Conservation (phyloP, 2,797 vertebrate species). For the Iguana delicatissima region DNA sequence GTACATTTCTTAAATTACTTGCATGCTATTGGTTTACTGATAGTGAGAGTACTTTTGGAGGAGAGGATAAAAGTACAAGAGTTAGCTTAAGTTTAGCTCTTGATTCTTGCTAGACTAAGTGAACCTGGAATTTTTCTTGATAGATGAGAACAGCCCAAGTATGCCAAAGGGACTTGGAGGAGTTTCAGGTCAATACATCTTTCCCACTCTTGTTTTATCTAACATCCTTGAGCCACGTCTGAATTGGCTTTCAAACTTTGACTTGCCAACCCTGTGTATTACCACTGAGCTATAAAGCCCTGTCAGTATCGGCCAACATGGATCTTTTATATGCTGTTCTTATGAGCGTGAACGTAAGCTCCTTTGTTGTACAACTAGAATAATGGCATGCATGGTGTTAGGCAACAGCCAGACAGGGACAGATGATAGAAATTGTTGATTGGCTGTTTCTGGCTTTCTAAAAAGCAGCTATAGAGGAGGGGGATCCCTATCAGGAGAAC, state of each 20-base stretch:
- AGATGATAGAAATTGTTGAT: neutral
- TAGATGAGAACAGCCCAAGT: neutral
- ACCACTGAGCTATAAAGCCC: neutral
- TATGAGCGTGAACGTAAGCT: neutral
- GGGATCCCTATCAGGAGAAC: neutral
- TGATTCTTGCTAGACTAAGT: neutral
- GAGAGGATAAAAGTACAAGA: neutral
- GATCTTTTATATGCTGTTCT: neutral
- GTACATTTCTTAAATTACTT: conserved; percentile 1
- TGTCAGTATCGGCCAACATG: neutral
- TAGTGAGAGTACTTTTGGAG: neutral
- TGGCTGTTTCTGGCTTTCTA: neutral
- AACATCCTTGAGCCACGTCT: neutral
- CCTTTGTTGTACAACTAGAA: neutral
- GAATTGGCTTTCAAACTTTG: neutral
- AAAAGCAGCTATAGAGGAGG: neutral
- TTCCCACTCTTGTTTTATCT: neutral
- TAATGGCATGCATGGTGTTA: neutral
- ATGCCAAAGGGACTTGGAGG: neutral
- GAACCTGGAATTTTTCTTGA: neutral
- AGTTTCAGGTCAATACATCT: neutral
- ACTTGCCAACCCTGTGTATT: neutral
- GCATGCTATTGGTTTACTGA: neutral
- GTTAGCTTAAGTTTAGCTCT: neutral
- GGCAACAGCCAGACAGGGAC: neutral